Percentiles rank a stretch among this genome's conserved stretches.
These are phyloP conservation scores for Ligdia adustata DNA, from an alignment of 2,888 invertebrate genomes.

Conservation along the genomic window DNA sequence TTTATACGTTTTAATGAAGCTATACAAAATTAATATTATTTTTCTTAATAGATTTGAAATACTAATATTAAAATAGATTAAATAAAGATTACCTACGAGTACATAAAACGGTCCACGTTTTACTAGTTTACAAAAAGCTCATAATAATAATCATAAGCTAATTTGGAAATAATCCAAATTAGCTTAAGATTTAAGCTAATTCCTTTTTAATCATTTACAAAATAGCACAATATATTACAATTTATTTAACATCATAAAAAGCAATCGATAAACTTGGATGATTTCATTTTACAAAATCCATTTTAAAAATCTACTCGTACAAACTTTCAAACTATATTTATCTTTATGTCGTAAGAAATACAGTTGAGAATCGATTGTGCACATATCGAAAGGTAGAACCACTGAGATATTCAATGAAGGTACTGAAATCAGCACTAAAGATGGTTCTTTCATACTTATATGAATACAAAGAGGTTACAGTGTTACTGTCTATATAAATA, in stretches of 20 bases:
- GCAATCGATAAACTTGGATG: constrained; percentile 10
- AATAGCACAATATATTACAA: too few relatives aligned
- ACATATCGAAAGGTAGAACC: constrained; percentile 34
- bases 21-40: too few relatives aligned
- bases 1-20: too few relatives aligned
- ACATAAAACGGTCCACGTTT: too few relatives aligned
- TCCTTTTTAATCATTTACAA: too few relatives aligned
- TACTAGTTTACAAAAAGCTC: too few relatives aligned
- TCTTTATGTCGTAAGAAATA: not conserved
- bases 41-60: too few relatives aligned
- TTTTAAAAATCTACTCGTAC: constrained; percentile 3
- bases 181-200: too few relatives aligned
- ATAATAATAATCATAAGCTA: too few relatives aligned
- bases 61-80: too few relatives aligned
- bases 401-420: constrained; percentile 58
- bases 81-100: too few relatives aligned
- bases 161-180: too few relatives aligned
- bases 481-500: not conserved
- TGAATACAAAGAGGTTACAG: constrained; percentile 36
- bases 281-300: constrained; percentile 15
- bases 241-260: constrained; percentile 26
- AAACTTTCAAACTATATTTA: not conserved
- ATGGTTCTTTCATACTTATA: constrained; percentile 41
- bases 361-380: constrained; percentile 14
- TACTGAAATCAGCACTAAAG: constrained; percentile 51